Base-by-base conservation (phyloP, 92 coral and sea anemone species). In the Muricea muricata region DNA sequence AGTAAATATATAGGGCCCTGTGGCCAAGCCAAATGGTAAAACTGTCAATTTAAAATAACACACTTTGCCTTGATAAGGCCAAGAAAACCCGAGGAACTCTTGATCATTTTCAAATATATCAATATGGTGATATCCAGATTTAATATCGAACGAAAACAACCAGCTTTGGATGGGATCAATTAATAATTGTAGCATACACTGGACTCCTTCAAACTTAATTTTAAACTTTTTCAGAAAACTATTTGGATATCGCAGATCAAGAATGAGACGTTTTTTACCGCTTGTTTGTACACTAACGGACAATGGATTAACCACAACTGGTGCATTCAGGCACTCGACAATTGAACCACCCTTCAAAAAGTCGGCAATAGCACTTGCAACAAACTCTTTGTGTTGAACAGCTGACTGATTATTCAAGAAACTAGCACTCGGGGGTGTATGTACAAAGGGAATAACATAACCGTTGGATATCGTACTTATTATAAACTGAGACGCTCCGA, bases 201-300 rank as follows among this genome's bases (percentile, higher is more conserved):
- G 87, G 7, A 85, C 81, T 35, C 88, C 93, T 58, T 87, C 89
- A 73, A 87, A 87, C 71, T 87, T 87, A 52, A 90, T 67, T 47
- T 78, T 84, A 26, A 34, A 66, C 33, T 88, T 88, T 29, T 57
- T 75, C 14, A 88, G 78, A 56, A 76, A 88, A 21, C 18, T n/a
- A n/a, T 84, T 83, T 0, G 57, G 46, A 29, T 83, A 46, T 18
- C 84, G 26, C 3, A 90, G 82, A 56, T 90, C 91, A 23, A 90
- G 65, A 26, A 84, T 87, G 4, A 91, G 81, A 39, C 91, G 67
- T 67, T 90, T 90, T 73, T 78, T 87, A 13, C 93, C 91, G 25
- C 24, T 83, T 23, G 88, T 33, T 63, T 90, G 91, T 48, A 82
- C 48, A 5, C 88, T 79, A 23, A 86, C 93, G 1, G 93, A 90